phyloP scores from a whole-genome alignment of 2,113 vertebrate species.

The Paradoxurus hermaphroditus region DNA sequence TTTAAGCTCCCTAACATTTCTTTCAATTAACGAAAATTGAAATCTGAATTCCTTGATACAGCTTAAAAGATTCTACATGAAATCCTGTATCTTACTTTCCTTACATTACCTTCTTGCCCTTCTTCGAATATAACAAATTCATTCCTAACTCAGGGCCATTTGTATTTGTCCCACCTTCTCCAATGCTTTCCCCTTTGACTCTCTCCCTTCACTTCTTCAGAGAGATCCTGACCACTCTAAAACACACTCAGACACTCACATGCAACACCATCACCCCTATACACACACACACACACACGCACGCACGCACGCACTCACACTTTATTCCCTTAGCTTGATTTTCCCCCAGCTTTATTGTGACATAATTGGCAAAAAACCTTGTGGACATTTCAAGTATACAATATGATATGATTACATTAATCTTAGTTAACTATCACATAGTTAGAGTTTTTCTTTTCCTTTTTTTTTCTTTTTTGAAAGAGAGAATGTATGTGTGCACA shows the following conservation, averaged over 20 bases:
- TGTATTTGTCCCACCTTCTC: background rate
- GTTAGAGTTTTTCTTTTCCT: background rate
- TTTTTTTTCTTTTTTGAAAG: too few species aligned
- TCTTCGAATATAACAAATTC: background rate
- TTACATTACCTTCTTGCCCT: background rate
- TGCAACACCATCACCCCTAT: background rate
- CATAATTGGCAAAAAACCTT: background rate
- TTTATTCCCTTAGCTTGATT: background rate
- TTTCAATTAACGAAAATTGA: background rate
- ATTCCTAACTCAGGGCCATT: background rate
- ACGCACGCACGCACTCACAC: background rate
- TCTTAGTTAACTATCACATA: background rate
- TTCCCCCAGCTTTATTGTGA: background rate
- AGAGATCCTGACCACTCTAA: background rate
- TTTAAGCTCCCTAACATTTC: background rate
- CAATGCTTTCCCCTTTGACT: background rate
- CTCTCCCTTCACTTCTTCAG: background rate
- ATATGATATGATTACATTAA: background rate
- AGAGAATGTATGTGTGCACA: too few species aligned
- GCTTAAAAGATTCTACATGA: background rate
- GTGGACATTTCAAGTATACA: background rate
- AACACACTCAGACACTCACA: background rate
- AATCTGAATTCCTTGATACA: background rate
- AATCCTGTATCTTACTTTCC: background rate
- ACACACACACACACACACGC: background rate